These are phyloP conservation scores for Anarrhichthys ocellatus DNA, from an alignment of 2,113 vertebrate genomes.

Conservation along the genomic window DNA sequence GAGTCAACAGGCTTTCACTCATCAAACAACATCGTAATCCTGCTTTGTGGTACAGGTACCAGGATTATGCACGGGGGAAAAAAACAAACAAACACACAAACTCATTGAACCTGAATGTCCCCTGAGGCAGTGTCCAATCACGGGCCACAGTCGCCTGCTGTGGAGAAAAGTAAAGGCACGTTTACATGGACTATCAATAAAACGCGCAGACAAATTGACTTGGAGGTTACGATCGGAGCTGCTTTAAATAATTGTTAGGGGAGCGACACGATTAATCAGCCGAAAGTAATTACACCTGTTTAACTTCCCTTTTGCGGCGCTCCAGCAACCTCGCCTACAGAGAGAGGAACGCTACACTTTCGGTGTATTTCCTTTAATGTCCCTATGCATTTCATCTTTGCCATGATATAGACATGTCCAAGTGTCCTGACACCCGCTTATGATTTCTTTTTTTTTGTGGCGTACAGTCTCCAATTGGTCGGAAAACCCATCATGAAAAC, in stretches of 20 bases:
- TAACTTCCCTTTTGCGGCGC: background rate
- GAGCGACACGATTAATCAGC: conserved; percentile 11
- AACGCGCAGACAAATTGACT: background rate
- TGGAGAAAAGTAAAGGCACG: background rate
- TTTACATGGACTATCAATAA: background rate
- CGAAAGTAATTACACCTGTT: conserved; percentile 40
- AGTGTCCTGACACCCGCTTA: background rate
- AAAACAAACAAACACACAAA: background rate
- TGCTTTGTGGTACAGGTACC: background rate
- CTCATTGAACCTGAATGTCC: background rate
- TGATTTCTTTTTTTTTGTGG: background rate
- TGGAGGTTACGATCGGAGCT: background rate
- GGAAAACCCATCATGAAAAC: conserved; percentile 19
- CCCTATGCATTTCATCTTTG: background rate
- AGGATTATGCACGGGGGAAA: background rate
- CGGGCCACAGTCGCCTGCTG: background rate
- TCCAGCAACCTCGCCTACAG: background rate
- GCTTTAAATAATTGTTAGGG: background rate
- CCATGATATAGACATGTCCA: background rate
- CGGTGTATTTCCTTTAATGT: background rate
- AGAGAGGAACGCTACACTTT: background rate
- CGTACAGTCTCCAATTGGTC: background rate
- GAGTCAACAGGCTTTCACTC: background rate
- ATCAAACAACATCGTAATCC: background rate
- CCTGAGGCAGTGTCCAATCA: background rate